Evolutionary conservation across 1,140 invertebrate genomes (phyloP), one percentile per base, ranked within the genome.

Genomic region (Paracyclopina nana): DNA sequence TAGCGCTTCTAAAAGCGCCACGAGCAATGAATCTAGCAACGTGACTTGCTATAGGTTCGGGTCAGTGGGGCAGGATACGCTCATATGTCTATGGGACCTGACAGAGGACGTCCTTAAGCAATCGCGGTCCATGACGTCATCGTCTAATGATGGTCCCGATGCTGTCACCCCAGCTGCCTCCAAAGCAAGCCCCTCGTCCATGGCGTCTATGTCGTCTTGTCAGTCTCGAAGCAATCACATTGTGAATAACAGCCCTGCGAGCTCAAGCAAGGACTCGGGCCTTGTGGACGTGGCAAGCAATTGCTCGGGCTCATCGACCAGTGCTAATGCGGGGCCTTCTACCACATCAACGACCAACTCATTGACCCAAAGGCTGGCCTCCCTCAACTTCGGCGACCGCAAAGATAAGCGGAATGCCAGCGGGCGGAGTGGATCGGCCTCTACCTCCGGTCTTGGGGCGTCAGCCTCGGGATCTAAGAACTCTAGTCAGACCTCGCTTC

Each of bases 21-120:
- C 20, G 8, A 38, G 34, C 8, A 20, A 38, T 20, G n/a, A 38
- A 48, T n/a, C n/a, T 25, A 42, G 60, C 65, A 24, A 65, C 65
- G 0, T 70, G 67, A 14, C 72, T 0, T 79, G 78, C 61, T 94
- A 92, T 64, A 71, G 88, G 52, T 71, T 96, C 54, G 90, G 87
- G n/a, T 90, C 87, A 54, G 88, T 98, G 1, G 91, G 91, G 14
- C 91, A 98, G 65, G 94, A 99, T 66, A 97, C 92, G 22, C 84
- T 94, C 63, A 65, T 99, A 40, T 97, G 92, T 68, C 68, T 99
- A 43, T 98, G 94, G 94, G 94, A 99, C 63, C 76, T 98, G 20
- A 95, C 88, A 14, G 90, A 97, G 60, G 91, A 98, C 64, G 75
- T 92, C 38, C 66, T 96, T 27, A 57, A 56, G 27, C 56, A 59